A percentile compares a stretch with the other conserved stretches of the same genome.
Evolutionary conservation across 2,797 vertebrate genomes (phyloP).

Genomic region (Amazona ochrocephala): DNA sequence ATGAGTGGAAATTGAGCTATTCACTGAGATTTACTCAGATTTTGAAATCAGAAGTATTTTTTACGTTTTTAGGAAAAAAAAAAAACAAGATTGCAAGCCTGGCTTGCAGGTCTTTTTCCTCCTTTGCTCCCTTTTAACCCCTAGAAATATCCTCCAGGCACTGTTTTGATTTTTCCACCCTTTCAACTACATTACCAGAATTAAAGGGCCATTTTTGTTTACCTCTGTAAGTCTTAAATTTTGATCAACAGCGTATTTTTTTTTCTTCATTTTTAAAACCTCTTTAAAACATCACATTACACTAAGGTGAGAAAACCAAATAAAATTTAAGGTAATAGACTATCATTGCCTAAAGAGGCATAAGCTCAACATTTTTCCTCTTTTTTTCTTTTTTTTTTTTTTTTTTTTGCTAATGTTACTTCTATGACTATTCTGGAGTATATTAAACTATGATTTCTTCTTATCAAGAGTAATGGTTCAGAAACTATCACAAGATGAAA

Average conservation of each 20-base stretch:
- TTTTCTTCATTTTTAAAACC: not conserved
- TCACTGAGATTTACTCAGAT: not conserved
- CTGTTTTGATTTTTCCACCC: not conserved
- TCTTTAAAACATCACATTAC: not conserved
- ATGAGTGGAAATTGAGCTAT: not conserved
- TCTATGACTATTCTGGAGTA: not conserved
- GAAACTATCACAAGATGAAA: not conserved
- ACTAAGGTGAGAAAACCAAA: not conserved
- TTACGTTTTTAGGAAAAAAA: not conserved
- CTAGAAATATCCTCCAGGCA: not conserved
- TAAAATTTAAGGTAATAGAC: not conserved
- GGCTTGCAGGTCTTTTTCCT: not conserved
- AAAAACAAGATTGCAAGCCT: not conserved
- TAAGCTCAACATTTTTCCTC: not conserved
- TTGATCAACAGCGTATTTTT: not conserved
- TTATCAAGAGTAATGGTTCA: not conserved
- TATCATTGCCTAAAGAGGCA: not conserved
- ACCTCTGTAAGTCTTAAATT: not conserved
- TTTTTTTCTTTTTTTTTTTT: too few species aligned
- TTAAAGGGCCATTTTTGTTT: not conserved
- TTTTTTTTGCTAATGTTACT: too few species aligned
- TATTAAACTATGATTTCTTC: not conserved
- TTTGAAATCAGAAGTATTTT: not conserved
- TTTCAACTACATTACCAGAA: not conserved
- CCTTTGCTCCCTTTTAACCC: not conserved